These are phyloP conservation scores for Scaptomyza polygonia DNA, from an alignment of 2,888 invertebrate species.

Conservation along the genomic window DNA sequence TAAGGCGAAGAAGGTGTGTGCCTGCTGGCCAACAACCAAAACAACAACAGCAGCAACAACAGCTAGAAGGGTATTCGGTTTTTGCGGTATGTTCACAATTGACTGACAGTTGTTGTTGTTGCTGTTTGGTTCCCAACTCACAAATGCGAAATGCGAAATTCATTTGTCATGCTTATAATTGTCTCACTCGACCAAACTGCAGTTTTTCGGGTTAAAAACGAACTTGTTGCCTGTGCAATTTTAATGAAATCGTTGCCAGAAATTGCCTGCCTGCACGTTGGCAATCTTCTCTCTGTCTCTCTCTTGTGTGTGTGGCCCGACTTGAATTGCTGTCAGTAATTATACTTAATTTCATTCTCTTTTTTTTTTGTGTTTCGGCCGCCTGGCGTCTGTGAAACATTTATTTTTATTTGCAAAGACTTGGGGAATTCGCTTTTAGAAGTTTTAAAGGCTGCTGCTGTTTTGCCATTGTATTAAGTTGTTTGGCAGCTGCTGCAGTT, in stretches of 20 bases:
- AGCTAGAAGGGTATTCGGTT: conserved; percentile 39
- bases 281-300: conserved; percentile 42
- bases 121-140: conserved; percentile 14
- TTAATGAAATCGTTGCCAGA: conserved; percentile 77
- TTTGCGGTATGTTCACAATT: conserved; percentile 47
- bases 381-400: conserved; percentile 58
- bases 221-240: conserved; percentile 68
- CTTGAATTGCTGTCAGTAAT: conserved; percentile 78
- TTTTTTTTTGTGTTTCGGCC: conserved; percentile 27
- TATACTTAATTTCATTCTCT: conserved; percentile 74
- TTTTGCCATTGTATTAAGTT: conserved; percentile 68
- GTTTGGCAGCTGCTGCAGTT: conserved; percentile 77
- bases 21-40: conserved; percentile 18
- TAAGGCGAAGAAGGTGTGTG: conserved; percentile 73
- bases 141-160: conserved; percentile 73
- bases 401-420: conserved; percentile 62
- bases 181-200: conserved; percentile 77
- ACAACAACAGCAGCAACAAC: conserved; percentile 53
- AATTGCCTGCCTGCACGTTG: conserved; percentile 68
- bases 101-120: conserved; percentile 54
- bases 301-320: conserved; percentile 67
- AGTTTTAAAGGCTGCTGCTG: conserved; percentile 21
- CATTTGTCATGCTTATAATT: conserved; percentile 82
- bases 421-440: conserved; percentile 14
- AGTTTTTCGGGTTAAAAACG: conserved; percentile 50